Evolutionary conservation across 35 echinoderm and acorn worm species (phyloP), one percentile per base, ranked within the genome.

Genomic region (Apostichopus parvimensis): DNA sequence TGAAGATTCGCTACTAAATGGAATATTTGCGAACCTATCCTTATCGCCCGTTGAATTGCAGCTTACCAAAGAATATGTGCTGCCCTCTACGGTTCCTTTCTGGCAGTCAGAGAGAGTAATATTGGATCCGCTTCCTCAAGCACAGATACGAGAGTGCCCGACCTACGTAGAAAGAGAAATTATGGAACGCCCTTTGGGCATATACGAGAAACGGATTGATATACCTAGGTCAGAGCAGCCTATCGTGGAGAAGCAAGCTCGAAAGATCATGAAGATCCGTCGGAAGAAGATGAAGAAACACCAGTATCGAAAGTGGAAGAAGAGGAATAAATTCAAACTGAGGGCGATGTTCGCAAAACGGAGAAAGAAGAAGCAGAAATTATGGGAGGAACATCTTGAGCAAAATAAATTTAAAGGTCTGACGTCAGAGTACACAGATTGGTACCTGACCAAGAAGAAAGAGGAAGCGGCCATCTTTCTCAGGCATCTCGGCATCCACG

Each of bases 271-370:
- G 53, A 83, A 83, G 80, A 83, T 83, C 53, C 89, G 89, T 8
- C 53, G 89, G 8, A 53, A 58, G 2, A 91, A 91, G 73, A 91
- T 91, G 89, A 91, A 91, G 18, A 76, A 91, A 56, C 89, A 91
- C 11, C 72, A 78, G 73, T 91, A 91, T 23, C 53, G 24, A 17
- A 91, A 91, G 58, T 91, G 89, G 89, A 71, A 78, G 28, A 91
- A 91, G 58, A 75, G 57, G 70, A 91, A 78, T n/a, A 91, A 91
- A 58, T 91, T 91, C 54, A 91, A 78, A 57, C 54, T 91, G 53
- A 76, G 89, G 56, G 45, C 53, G 7, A 54, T 91, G 52, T 57
- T 78, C 5, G 20, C 57, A 0, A 91, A 91, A 57, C 56, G 89
- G 9, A 66, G 54, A 23, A 91, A 79, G 18, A 78, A 57, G 73